A percentile compares a stretch with the other conserved stretches of the same genome.
Evolutionary conservation across 2,888 invertebrate genomes (phyloP).

Genomic region (Luperina testacea): DNA sequence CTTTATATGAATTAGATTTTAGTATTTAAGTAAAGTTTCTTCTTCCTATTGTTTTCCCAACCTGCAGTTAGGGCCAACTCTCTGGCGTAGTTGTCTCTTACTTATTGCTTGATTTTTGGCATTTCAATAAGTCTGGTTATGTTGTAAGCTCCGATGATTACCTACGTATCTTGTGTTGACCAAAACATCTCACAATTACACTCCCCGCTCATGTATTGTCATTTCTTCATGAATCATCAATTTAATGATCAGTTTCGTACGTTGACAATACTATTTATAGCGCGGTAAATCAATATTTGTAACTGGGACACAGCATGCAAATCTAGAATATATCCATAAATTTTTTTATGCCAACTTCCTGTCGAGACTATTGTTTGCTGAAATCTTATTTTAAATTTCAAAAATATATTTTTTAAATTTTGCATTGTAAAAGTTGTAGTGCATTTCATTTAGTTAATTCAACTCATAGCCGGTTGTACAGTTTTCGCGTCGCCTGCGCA

Average conservation of each 20-base stretch:
- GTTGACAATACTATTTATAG: slow-evolving; percentile 36
- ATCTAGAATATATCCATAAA: slow-evolving; percentile 3
- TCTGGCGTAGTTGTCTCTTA: neutral
- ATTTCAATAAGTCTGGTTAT: neutral
- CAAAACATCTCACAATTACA: neutral
- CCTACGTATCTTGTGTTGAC: neutral
- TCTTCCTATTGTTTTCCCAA: neutral
- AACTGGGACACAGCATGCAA: slow-evolving; percentile 58
- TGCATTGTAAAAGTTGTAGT: neutral
- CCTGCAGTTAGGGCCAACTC: neutral
- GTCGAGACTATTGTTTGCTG: neutral
- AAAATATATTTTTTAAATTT: neutral
- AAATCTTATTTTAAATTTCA: neutral
- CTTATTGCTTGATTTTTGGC: neutral
- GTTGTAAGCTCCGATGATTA: neutral
- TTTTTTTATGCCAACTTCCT: neutral
- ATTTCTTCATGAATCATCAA: slow-evolving; percentile 36
- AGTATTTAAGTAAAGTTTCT: slow-evolving; percentile 29
- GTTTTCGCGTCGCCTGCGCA: slow-evolving; percentile 69
- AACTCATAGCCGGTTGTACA: slow-evolving; percentile 67
- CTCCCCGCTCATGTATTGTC: neutral
- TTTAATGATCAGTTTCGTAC: slow-evolving; percentile 21
- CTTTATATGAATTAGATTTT: slow-evolving; percentile 64
- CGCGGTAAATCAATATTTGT: slow-evolving; percentile 52
- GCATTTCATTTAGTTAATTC: slow-evolving; percentile 64